A percentile compares a stretch with the other conserved stretches of the same genome.
These are phyloP conservation scores for Agrochola lychnidis DNA, from an alignment of 2,888 invertebrate species.

Conservation along the genomic window DNA sequence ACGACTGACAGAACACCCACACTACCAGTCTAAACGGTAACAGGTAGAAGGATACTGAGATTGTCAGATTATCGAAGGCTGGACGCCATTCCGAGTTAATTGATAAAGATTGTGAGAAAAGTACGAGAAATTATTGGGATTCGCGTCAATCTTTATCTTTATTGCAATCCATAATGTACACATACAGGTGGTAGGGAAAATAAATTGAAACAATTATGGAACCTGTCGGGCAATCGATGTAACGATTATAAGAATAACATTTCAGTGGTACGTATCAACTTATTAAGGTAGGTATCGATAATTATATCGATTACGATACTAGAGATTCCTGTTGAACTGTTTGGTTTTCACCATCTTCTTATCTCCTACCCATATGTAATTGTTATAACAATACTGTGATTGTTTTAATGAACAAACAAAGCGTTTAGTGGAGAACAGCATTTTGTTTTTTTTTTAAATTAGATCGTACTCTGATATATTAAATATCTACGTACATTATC, in stretches of 20 bases:
- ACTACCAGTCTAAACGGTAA: neutral
- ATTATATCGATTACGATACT: slow-evolving; percentile 11
- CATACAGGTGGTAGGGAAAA: too few relatives aligned
- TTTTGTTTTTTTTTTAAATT: neutral
- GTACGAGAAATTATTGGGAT: neutral
- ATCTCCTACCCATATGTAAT: neutral
- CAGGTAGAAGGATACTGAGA: neutral
- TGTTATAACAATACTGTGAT: neutral
- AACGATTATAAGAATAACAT: slow-evolving; percentile 4
- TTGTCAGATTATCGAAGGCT: neutral
- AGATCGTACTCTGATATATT: neutral
- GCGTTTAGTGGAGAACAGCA: neutral
- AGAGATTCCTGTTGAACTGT: neutral
- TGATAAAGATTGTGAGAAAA: neutral
- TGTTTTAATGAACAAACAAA: neutral
- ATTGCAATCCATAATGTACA: too few relatives aligned
- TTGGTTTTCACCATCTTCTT: neutral
- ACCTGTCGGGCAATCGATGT: too few relatives aligned
- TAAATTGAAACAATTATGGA: too few relatives aligned
- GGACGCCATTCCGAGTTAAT: neutral
- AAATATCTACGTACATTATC: neutral
- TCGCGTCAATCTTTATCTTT: too few relatives aligned
- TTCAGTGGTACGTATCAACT: neutral
- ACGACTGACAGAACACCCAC: neutral
- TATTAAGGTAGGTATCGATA: neutral